Conservation (phyloP, 2,113 vertebrate genomes). For the Apteryx mantelli region DNA sequence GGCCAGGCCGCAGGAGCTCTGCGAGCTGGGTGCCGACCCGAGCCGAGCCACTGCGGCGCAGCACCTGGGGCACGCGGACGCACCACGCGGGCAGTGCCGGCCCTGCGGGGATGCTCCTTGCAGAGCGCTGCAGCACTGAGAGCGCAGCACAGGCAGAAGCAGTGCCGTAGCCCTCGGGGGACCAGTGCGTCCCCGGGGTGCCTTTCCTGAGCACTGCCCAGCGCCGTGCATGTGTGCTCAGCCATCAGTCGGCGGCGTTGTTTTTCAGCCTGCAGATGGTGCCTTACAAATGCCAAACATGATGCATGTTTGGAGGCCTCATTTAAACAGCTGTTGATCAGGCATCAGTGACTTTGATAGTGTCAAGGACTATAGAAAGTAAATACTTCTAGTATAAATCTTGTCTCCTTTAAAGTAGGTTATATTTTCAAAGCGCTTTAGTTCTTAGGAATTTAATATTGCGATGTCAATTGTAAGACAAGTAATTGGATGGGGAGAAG, state of each 20-base stretch:
- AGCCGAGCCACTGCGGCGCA: no score
- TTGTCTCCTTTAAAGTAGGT: constrained; percentile 30
- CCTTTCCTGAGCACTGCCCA: no score
- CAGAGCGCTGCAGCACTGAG: no score
- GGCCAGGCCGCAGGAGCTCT: no score
- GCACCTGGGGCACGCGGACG: no score
- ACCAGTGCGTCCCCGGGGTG: not conserved
- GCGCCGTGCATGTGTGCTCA: not conserved
- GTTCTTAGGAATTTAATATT: constrained; percentile 61
- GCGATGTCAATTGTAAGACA: constrained; percentile 53
- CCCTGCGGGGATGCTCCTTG: no score
- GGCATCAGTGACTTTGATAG: not conserved
- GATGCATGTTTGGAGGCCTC: not conserved
- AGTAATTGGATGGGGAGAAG: constrained; percentile 45
- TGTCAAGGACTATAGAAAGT: not conserved
- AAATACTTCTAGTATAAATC: not conserved
- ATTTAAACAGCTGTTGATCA: not conserved
- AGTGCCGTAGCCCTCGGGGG: not conserved
- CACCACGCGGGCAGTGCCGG: no score
- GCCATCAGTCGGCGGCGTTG: not conserved
- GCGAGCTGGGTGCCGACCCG: no score
- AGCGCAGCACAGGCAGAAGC: no score
- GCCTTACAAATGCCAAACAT: not conserved
- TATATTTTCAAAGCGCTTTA: constrained; percentile 23
- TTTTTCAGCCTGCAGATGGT: not conserved